phyloP scores from a whole-genome alignment of 2,113 vertebrate genomes.

The Campylomormyrus tamandua region DNA sequence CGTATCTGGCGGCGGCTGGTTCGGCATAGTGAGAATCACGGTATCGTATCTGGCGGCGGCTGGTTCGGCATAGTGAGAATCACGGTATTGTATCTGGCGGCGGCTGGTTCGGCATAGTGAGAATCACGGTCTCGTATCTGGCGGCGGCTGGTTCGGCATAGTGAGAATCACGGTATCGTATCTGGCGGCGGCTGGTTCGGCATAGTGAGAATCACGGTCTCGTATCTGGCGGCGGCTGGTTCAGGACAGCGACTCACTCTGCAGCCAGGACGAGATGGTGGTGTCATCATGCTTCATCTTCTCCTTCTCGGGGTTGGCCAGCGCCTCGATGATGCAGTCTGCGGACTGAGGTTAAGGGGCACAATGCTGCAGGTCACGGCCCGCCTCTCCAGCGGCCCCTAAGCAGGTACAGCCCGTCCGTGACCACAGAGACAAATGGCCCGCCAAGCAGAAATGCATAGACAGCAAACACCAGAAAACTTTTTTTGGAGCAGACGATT shows the following conservation, averaged over 20 bases:
- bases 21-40: too few species aligned
- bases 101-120: background rate
- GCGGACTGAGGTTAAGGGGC: constrained; percentile 58
- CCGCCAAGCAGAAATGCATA: background rate
- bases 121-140: background rate
- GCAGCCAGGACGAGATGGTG: constrained; percentile 94
- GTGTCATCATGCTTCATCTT: constrained; percentile 99
- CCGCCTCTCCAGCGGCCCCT: background rate
- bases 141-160: background rate
- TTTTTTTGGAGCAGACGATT: background rate
- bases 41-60: too few species aligned
- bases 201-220: background rate
- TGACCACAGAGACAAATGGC: background rate
- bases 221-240: background rate
- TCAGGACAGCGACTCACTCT: constrained; percentile 70
- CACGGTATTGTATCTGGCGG: background rate
- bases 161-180: background rate
- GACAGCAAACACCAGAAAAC: background rate
- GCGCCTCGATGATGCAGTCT: constrained; percentile 98
- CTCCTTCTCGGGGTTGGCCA: constrained; percentile 97
- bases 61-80: too few species aligned
- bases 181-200: background rate
- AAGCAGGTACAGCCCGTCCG: background rate
- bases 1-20: background rate
- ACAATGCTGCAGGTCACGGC: constrained; percentile 4